Evolutionary conservation across 2,888 invertebrate genomes (phyloP), one percentile per base, ranked within the genome.

Genomic region (Chymomyza procnemis): DNA sequence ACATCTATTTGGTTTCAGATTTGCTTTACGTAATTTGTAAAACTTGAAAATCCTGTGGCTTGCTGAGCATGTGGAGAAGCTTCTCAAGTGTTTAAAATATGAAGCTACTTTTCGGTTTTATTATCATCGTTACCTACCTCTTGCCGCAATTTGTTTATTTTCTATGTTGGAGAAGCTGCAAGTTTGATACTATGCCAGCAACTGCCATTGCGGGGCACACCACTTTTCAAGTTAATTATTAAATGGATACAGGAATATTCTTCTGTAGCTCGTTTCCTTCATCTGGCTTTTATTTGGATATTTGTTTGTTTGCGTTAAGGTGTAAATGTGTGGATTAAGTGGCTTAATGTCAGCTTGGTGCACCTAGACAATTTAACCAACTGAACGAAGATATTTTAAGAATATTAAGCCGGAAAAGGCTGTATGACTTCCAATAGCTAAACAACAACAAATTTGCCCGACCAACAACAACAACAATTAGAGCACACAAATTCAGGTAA

Each of bases 301-400:
- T 62, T 52, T 80, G 71, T 75, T 54, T 80, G 70, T 86, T 86
- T 85, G 75, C 82, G 74, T 64, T 84, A 82, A 83, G 83, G 83
- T 83, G 88, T 83, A 88, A 88, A 88, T 87, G 87, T 83, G 85
- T 73, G 87, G 87, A 83, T 83, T 83, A 86, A 88, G 88, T 88
- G 82, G 79, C 85, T 84, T 67, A 65, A 71, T 83, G 84, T 73
- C 80, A 74, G 87, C 66, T 64, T 46, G 61, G 48, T 18, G 55
- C n/a, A 26, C n/a, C 62, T 64, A n/a, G n/a, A n/a, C n/a, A n/a
- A n/a, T n/a, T n/a, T n/a, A n/a, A n/a, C n/a, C n/a, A n/a, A n/a
- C n/a, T n/a, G n/a, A n/a, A n/a, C n/a, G n/a, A 69, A 74, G 72
- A 67, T 41, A 57, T 82, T 76, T 74, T 69, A 74, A 75, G 76